Evolutionary conservation across 2,888 invertebrate species (phyloP).

Genomic region (Pelosia muscerda): DNA sequence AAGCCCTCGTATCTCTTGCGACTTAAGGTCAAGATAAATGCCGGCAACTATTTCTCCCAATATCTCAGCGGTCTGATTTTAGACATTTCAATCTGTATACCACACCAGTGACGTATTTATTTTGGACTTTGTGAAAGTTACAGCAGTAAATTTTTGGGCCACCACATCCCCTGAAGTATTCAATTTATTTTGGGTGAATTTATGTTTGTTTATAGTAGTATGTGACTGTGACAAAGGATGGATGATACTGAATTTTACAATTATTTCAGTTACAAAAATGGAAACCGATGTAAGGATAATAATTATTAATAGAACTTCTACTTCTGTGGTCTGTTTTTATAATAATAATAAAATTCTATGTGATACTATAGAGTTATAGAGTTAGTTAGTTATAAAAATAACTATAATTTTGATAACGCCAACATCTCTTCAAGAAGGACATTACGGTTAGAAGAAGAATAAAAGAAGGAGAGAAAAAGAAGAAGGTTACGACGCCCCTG

Average conservation of each 20-base stretch:
- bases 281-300: neutral
- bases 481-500: no score
- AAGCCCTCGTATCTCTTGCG: no score
- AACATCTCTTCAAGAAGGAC: no score
- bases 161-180: neutral
- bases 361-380: no score
- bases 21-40: no score
- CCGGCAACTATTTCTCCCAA: slow-evolving; percentile 7
- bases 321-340: no score
- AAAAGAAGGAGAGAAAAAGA: no score
- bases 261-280: neutral
- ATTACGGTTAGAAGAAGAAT: no score
- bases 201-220: neutral
- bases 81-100: slow-evolving; percentile 7
- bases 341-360: neutral
- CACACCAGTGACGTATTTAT: neutral
- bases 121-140: slow-evolving; percentile 1
- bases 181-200: neutral
- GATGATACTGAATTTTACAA: neutral
- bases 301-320: neutral
- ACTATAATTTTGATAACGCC: no score
- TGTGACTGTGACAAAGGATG: neutral
- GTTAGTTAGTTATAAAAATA: no score
- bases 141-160: slow-evolving; percentile 4
- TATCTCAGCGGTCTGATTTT: slow-evolving; percentile 5